phyloP scores from a whole-genome alignment of 1,140 invertebrate genomes.

The Pteromalus puparum region DNA sequence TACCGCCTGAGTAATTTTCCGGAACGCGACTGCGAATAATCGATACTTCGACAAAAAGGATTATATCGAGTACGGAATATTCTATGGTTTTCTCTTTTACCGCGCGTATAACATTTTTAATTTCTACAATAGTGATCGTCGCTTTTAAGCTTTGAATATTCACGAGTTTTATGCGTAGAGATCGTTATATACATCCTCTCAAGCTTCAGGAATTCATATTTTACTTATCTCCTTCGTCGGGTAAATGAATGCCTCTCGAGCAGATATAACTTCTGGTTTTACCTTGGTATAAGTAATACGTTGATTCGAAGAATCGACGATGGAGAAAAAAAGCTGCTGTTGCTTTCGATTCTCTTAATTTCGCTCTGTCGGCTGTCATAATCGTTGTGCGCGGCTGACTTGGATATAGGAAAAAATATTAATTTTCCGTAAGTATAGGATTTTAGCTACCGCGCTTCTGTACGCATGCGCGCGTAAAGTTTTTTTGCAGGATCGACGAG shows the following conservation, averaged over 20 bases:
- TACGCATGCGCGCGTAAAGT: neutral
- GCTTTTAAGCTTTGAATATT: neutral
- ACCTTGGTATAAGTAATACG: neutral
- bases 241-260: neutral
- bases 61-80: neutral
- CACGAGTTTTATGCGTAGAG: neutral
- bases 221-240: neutral
- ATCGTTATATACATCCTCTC: no score
- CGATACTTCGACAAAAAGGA: neutral
- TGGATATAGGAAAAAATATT: neutral
- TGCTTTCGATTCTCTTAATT: constrained; percentile 1
- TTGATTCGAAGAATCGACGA: neutral
- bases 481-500: neutral
- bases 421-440: constrained; percentile 3
- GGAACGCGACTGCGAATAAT: neutral
- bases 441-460: neutral
- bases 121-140: neutral
- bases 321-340: neutral
- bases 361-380: neutral
- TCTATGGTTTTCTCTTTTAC: neutral
- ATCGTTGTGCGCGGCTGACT: neutral
- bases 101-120: neutral
- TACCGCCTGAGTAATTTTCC: neutral
- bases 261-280: constrained; percentile 19
- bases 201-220: neutral